Conservation (phyloP, 2,797 vertebrate species). For the Phrynocephalus guinanensis region DNA sequence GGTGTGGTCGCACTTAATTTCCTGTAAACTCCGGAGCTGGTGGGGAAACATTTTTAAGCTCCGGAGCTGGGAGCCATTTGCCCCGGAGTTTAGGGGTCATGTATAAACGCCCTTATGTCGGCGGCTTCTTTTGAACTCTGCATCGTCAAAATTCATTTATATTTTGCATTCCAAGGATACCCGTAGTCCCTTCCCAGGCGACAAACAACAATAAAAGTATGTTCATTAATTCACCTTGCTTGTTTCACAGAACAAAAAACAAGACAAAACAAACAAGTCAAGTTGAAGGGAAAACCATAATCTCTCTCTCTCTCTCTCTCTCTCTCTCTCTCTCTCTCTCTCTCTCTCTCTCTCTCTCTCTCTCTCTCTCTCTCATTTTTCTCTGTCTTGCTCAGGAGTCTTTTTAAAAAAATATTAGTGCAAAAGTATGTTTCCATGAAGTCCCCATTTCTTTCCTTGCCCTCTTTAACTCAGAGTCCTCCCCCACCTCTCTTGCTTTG, state of each 20-base stretch:
- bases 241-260: slow-evolving; percentile 59
- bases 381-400: slow-evolving; percentile 34
- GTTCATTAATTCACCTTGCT: slow-evolving; percentile 53
- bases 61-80: too few species aligned
- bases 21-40: too few species aligned
- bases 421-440: slow-evolving; percentile 47
- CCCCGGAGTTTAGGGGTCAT: too few species aligned
- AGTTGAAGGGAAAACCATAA: slow-evolving; percentile 49
- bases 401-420: slow-evolving; percentile 30
- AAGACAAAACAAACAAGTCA: slow-evolving; percentile 56
- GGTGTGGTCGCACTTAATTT: too few species aligned
- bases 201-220: slow-evolving; percentile 15
- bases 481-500: too few species aligned
- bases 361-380: slow-evolving; percentile 27
- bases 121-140: slow-evolving; percentile 48
- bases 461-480: not conserved
- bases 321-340: not conserved
- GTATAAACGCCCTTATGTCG: too few species aligned
- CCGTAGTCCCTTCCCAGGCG: slow-evolving; percentile 49
- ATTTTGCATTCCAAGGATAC: slow-evolving; percentile 49
- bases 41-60: too few species aligned
- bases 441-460: slow-evolving; percentile 46
- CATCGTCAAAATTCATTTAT: slow-evolving; percentile 22
- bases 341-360: too few species aligned
- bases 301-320: not conserved